These are phyloP conservation scores for Strigops habroptila DNA, from an alignment of 2,113 vertebrate species.

Conservation along the genomic window DNA sequence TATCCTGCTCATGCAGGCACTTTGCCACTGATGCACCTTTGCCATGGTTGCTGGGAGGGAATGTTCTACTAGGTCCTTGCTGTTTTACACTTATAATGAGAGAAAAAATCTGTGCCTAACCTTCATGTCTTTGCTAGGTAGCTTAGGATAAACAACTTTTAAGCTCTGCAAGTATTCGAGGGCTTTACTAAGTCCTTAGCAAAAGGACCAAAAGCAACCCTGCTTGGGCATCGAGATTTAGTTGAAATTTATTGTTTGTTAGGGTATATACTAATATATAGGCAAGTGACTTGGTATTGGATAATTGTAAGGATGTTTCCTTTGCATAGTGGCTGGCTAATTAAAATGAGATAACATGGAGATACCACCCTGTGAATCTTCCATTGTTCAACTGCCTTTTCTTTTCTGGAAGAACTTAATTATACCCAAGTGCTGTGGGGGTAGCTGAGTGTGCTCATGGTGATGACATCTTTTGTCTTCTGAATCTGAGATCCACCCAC, in stretches of 20 bases:
- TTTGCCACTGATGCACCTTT: not conserved
- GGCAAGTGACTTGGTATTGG: not conserved
- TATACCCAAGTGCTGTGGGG: constrained; percentile 21
- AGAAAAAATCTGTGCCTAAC: not conserved
- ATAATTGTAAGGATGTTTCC: not conserved
- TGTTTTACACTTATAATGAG: not conserved
- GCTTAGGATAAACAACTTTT: not conserved
- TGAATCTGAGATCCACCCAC: constrained; percentile 13
- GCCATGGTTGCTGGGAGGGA: not conserved
- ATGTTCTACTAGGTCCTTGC: not conserved
- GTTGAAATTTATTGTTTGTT: not conserved
- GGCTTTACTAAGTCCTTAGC: not conserved
- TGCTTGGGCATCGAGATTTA: not conserved
- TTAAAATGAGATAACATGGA: not conserved
- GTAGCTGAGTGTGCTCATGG: not conserved
- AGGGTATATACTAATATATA: not conserved
- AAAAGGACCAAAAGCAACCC: not conserved
- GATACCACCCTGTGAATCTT: not conserved
- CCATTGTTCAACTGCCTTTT: not conserved
- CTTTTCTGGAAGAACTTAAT: constrained; percentile 10
- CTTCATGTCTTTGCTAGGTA: not conserved
- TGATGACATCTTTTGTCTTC: constrained; percentile 33
- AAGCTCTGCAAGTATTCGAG: not conserved
- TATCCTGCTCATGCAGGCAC: not conserved
- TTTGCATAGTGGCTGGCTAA: not conserved